phyloP scores from a whole-genome alignment of 2,888 invertebrate genomes.

The Cheilosia vulpina region DNA sequence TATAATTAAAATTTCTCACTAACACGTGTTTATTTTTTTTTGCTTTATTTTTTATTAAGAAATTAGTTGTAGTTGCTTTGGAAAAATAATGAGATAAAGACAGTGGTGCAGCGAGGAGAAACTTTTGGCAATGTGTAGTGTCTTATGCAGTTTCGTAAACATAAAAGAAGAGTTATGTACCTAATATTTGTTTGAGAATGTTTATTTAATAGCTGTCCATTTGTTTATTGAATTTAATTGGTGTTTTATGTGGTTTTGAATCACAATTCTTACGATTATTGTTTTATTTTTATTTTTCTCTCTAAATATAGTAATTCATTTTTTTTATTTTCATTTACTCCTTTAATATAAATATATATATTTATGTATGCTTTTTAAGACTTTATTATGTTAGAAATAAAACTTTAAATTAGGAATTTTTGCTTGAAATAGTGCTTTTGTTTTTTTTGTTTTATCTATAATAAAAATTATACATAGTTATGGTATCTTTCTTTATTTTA shows the following conservation, averaged over 20 bases:
- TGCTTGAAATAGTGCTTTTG: conserved; percentile 53
- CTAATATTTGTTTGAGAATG: conserved; percentile 33
- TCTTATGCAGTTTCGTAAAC: conserved; percentile 49
- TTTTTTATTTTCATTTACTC: conserved; percentile 45
- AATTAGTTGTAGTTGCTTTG: conserved; percentile 36
- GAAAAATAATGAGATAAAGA: conserved; percentile 37
- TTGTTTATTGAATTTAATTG: conserved; percentile 67
- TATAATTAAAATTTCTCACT: conserved; percentile 60
- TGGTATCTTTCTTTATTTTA: conserved; percentile 25
- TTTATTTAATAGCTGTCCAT: conserved; percentile 59
- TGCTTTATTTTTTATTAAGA: conserved; percentile 23
- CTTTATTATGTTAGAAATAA: conserved; percentile 59
- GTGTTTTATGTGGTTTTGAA: conserved; percentile 69
- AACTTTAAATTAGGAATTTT: conserved; percentile 58
- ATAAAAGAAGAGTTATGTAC: conserved; percentile 3
- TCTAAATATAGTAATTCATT: conserved; percentile 51
- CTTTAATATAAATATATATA: conserved; percentile 73
- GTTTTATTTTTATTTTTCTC: conserved; percentile 36
- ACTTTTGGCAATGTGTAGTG: conserved; percentile 32
- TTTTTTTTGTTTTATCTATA: conserved; percentile 17
- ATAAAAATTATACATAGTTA: conserved; percentile 35
- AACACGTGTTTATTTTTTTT: conserved; percentile 55
- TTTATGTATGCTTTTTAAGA: conserved; percentile 58
- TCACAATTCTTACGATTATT: conserved; percentile 69
- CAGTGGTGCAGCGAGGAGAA: conserved; percentile 63